Evolutionary conservation across 1,140 invertebrate species (phyloP).

Genomic region (Epicauta chinensis): DNA sequence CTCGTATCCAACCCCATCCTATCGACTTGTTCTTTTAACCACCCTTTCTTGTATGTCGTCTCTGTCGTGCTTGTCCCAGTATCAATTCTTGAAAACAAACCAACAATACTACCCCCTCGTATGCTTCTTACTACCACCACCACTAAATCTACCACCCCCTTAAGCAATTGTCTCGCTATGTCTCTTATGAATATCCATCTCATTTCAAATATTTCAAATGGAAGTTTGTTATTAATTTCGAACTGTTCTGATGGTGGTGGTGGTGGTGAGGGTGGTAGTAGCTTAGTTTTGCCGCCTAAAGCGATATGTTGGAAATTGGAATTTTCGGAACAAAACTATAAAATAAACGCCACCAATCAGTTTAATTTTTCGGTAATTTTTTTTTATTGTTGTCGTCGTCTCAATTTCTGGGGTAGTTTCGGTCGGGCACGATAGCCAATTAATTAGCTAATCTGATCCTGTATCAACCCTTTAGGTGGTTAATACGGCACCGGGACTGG

Average conservation of each 20-base stretch:
- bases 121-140: too few species aligned
- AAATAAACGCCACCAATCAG: too few species aligned
- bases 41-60: too few species aligned
- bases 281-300: slow-evolving; percentile 1
- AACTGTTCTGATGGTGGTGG: slow-evolving; percentile 5
- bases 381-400: too few species aligned
- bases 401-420: too few species aligned
- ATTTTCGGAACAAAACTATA: too few species aligned
- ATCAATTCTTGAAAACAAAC: too few species aligned
- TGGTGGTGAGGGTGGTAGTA: slow-evolving; percentile 5
- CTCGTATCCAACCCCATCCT: too few species aligned
- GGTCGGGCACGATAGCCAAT: slow-evolving; percentile 27
- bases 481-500: slow-evolving; percentile 7
- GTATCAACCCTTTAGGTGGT: slow-evolving; percentile 34
- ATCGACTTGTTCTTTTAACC: too few species aligned
- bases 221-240: slow-evolving; percentile 15
- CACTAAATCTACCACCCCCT: slow-evolving; percentile 1
- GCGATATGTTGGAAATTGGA: not conserved
- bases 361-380: too few species aligned
- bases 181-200: slow-evolving; percentile 17
- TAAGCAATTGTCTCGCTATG: slow-evolving; percentile 16
- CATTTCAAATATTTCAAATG: slow-evolving; percentile 12
- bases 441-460: slow-evolving; percentile 34
- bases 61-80: too few species aligned
- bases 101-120: too few species aligned